Conservation (phyloP, 2,797 vertebrate species). For the Parotocinclus haroldoi region DNA sequence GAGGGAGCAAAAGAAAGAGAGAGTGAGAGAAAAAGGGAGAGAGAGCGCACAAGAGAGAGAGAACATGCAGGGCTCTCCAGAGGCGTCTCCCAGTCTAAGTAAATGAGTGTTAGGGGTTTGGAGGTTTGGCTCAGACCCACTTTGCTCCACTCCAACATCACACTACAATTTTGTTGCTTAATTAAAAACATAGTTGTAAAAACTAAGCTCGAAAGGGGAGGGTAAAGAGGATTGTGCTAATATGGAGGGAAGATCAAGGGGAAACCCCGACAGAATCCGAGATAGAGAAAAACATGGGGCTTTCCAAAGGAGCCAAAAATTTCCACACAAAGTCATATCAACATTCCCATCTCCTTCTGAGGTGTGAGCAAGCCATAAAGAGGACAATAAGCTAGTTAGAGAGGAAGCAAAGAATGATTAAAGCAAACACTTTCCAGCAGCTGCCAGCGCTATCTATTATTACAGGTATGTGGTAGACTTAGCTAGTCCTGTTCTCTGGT, state of each 20-base stretch:
- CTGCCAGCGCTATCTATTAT: slow-evolving; percentile 42
- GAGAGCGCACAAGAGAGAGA: neutral
- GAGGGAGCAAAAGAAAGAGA: neutral
- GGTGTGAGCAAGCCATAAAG: slow-evolving; percentile 27
- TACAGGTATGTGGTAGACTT: slow-evolving; percentile 21
- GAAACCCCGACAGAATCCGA: slow-evolving; percentile 2
- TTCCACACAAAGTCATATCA: slow-evolving; percentile 50
- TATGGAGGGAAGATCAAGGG: neutral
- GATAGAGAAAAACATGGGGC: slow-evolving; percentile 8
- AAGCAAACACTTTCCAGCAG: slow-evolving; percentile 57
- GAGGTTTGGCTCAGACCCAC: slow-evolving; percentile 26
- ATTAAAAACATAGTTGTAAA: slow-evolving; percentile 45
- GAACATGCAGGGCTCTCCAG: slow-evolving; percentile 9
- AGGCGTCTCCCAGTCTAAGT: slow-evolving; percentile 34
- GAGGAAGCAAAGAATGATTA: slow-evolving; percentile 54
- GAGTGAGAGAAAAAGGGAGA: neutral
- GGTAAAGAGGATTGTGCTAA: neutral
- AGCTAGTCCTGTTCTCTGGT: slow-evolving; percentile 41
- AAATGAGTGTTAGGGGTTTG: slow-evolving; percentile 20
- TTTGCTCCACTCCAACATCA: slow-evolving; percentile 21
- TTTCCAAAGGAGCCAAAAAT: slow-evolving; percentile 30
- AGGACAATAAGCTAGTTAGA: neutral
- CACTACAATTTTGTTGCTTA: slow-evolving; percentile 14
- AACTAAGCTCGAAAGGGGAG: neutral
- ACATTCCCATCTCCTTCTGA: slow-evolving; percentile 47